Base-by-base conservation (phyloP, 2,888 invertebrate species). In the Acanthoscelides obtectus region DNA sequence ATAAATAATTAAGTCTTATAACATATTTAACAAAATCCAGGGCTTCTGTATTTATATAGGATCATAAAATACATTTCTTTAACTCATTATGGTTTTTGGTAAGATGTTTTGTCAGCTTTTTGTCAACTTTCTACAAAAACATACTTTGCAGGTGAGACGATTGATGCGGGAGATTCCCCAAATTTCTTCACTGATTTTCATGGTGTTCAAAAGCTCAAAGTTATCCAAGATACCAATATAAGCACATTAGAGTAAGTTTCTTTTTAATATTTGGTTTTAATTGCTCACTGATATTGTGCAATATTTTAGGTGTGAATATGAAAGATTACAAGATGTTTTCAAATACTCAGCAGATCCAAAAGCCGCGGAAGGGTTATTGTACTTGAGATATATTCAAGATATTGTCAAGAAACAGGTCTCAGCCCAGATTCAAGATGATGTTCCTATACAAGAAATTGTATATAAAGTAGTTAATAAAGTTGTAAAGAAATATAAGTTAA, bases 111-210 rank as follows among this genome's bases (percentile, higher is more conserved):
- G 25, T 8, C 25, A 25, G 25, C 8, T 8, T 25, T 25, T 25
- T 25, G 8, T n/a, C 25, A 25, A 25, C 8, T 25, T n/a, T 12
- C 45, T 45, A 45, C 6, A 25, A 25, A n/a, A 25, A 25, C 6
- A 45, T 45, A 6, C 6, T 12, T 45, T 45, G 1, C 45, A 45
- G 45, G 66, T 66, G 22, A 22, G 1, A 22, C 22, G 17, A 6
- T 20, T 67, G 22, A 67, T 67, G 68, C 71, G 68, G 69, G n/a
- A 68, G 71, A 72, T 22, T 66, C 70, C n/a, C 22, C 74, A 12
- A 78, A 75, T 65, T 81, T 80, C 75, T 80, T 81, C 70, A 76
- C 75, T 45, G 81, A 81, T 75, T 81, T 80, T 71, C 79, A 81
- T 75, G 80, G 80, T 22, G 72, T 79, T 19, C 81, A 81, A 73